Percentiles rank a stretch among this genome's conserved stretches.
Evolutionary conservation across 2,888 invertebrate species (phyloP).

Genomic region (Caenorhabditis sp.): DNA sequence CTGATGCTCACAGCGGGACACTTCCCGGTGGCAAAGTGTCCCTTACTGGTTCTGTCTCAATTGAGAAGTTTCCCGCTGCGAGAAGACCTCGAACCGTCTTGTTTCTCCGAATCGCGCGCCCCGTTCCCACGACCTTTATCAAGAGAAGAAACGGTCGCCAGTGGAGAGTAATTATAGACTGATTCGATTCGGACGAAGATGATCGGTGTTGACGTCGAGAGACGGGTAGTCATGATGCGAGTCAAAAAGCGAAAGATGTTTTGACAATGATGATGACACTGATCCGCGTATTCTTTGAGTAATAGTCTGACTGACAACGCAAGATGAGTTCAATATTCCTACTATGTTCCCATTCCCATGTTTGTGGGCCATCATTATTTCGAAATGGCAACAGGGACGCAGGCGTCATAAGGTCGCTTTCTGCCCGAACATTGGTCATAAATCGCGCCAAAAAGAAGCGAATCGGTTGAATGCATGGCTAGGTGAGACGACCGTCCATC

Average conservation of each 20-base stretch:
- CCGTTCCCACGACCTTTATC: conserved; percentile 34
- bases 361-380: conserved; percentile 8
- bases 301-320: too few relatives aligned
- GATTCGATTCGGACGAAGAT: conserved; percentile 30
- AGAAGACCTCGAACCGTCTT: conserved; percentile 3
- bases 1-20: conserved; percentile 6
- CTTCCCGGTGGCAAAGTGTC: neutral
- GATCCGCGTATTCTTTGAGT: too few relatives aligned
- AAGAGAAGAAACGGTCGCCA: conserved; percentile 5
- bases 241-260: conserved; percentile 4
- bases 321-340: too few relatives aligned
- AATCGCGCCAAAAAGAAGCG: conserved; percentile 48
- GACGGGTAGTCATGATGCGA: neutral
- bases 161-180: conserved; percentile 28
- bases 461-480: conserved; percentile 20
- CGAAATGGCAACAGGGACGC: conserved; percentile 3
- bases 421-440: conserved; percentile 32
- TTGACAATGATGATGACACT: neutral
- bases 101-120: neutral
- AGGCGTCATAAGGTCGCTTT: conserved; percentile 22
- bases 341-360: neutral
- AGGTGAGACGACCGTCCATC: neutral
- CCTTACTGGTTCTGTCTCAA: neutral
- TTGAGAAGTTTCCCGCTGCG: conserved; percentile 5
- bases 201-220: conserved; percentile 3